Percentiles rank a stretch among this genome's conserved stretches.
These are phyloP conservation scores for Apomyelois bistriatella DNA, from an alignment of 2,888 invertebrate genomes.

Conservation along the genomic window DNA sequence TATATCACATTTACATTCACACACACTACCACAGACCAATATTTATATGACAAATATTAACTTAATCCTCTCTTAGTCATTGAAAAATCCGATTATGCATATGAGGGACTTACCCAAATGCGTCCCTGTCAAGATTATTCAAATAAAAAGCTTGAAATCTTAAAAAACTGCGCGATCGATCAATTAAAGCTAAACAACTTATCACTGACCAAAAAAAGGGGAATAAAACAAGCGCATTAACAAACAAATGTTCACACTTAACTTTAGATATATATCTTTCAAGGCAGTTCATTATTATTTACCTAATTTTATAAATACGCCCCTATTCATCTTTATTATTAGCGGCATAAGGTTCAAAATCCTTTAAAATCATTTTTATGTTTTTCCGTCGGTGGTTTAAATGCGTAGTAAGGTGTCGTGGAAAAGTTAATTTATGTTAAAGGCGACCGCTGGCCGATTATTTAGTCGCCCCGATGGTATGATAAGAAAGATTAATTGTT, in stretches of 20 bases:
- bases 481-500: conserved; percentile 76
- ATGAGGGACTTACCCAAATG: conserved; percentile 16
- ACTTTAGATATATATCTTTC: conserved; percentile 75
- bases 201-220: conserved; percentile 62
- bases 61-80: neutral
- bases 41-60: conserved; percentile 6
- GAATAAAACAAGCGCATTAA: conserved; percentile 74
- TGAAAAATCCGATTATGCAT: conserved; percentile 15
- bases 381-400: conserved; percentile 39
- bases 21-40: neutral
- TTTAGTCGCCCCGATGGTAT: conserved; percentile 67
- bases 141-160: conserved; percentile 13
- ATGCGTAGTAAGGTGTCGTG: conserved; percentile 72
- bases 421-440: conserved; percentile 79
- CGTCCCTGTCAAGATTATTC: conserved; percentile 1
- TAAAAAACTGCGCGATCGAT: conserved; percentile 45
- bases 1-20: conserved; percentile 2
- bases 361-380: neutral
- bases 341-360: conserved; percentile 30
- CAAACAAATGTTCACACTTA: conserved; percentile 80
- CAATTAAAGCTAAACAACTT: conserved; percentile 64
- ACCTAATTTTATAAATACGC: conserved; percentile 27
- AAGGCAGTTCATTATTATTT: conserved; percentile 69
- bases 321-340: conserved; percentile 16
- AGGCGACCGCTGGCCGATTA: conserved; percentile 72